Base-by-base conservation (phyloP, 2,797 vertebrate species). In the Orientallactaga sibirica region DNA sequence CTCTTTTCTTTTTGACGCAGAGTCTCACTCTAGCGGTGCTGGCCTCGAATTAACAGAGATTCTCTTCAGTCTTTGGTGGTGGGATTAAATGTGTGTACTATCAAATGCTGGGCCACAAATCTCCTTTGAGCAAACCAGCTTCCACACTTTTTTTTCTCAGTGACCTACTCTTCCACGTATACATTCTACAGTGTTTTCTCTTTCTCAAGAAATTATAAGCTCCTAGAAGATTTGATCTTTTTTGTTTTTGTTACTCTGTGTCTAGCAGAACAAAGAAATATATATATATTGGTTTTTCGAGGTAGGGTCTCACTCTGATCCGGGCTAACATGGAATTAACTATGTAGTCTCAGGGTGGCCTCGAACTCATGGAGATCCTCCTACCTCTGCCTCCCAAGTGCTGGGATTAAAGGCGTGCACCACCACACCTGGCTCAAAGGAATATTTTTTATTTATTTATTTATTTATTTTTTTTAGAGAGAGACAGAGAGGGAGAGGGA, bases 161-260 rank as follows among this genome's bases (percentile, higher is more conserved):
- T 68, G 70, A 84, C 25, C 29, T 43, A 79, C 58, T 10, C 71
- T 27, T 95, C 93, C 41, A 93, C 18, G 14, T 86, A 80, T 12
- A 89, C 6, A 52, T 78, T 78, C 48, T 76, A 19, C 55, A 81
- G 20, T 82, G 27, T 90, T 81, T 92, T 92, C n/a, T 86, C 55
- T 86, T 77, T 85, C 43, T 68, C n/a, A 80, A 74, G 66, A 77
- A 96, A 95, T 66, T 76, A 48, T 70, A 58, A 58, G 55, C 55
- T 58, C 55, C 55, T 91, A 84, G 64, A 92, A n/a, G 55, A 41
- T 90, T n/a, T 95, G 37, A 77, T 14, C 27, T 90, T 90, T 87
- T 41, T 78, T 19, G 85, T 74, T 87, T 95, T 78, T 89, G 11
- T 48, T 80, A 55, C 15, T 71, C 74, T 93, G 48, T 73, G n/a